phyloP scores from a whole-genome alignment of 2,888 invertebrate species.

The Euproctis similis region DNA sequence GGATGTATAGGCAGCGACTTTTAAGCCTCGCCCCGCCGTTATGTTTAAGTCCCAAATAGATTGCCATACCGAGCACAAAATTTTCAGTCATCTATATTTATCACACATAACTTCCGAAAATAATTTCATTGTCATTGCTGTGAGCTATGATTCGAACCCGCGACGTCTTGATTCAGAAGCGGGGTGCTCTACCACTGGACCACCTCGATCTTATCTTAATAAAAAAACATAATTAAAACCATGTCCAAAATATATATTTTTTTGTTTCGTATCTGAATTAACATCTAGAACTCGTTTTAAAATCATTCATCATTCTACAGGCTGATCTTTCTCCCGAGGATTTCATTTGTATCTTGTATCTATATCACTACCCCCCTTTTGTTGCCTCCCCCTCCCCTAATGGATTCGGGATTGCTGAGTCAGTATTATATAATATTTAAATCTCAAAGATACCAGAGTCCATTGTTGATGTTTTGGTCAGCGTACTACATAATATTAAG shows the following conservation, averaged over 20 bases:
- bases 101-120: too few relatives aligned
- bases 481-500: slow-evolving; percentile 2
- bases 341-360: slow-evolving; percentile 58
- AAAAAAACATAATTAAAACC: slow-evolving; percentile 1
- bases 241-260: slow-evolving; percentile 5
- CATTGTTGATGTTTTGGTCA: slow-evolving; percentile 12
- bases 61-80: too few relatives aligned
- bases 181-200: too few relatives aligned
- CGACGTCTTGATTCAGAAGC: too few relatives aligned
- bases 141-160: too few relatives aligned
- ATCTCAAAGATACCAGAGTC: slow-evolving; percentile 14
- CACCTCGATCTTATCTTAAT: too few relatives aligned
- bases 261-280: slow-evolving; percentile 1
- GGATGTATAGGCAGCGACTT: too few relatives aligned
- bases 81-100: too few relatives aligned
- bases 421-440: slow-evolving; percentile 21
- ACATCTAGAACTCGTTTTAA: slow-evolving; percentile 48
- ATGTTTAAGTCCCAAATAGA: too few relatives aligned
- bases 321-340: slow-evolving; percentile 43
- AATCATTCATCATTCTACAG: slow-evolving; percentile 58
- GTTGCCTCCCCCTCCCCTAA: slow-evolving; percentile 48
- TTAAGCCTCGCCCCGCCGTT: too few relatives aligned
- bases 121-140: too few relatives aligned
- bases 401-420: slow-evolving; percentile 39
- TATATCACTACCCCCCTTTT: slow-evolving; percentile 44